A percentile compares a stretch with the other conserved stretches of the same genome.
Evolutionary conservation across 1,140 invertebrate genomes (phyloP).

Genomic region (Anthonomus grandis): DNA sequence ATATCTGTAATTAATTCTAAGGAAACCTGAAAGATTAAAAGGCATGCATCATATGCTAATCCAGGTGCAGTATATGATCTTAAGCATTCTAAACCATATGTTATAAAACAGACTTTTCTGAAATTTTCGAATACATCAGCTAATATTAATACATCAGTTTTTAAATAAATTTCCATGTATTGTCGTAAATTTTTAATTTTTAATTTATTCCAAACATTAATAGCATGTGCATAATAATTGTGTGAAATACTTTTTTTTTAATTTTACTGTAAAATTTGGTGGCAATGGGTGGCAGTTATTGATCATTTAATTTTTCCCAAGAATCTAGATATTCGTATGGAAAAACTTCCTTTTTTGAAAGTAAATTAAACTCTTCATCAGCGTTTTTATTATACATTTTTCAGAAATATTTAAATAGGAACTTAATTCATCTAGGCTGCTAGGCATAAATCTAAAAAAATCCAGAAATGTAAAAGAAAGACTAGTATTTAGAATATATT

Average conservation of each 20-base stretch:
- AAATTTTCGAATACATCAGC: slow-evolving; percentile 50
- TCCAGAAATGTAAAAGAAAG: slow-evolving; percentile 26
- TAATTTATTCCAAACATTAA: slow-evolving; percentile 50
- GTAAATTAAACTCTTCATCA: slow-evolving; percentile 34
- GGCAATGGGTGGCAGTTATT: slow-evolving; percentile 32
- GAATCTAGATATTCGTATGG: slow-evolving; percentile 41
- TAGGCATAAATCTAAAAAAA: slow-evolving; percentile 22
- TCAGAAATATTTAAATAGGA: slow-evolving; percentile 13
- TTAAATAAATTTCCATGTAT: slow-evolving; percentile 49
- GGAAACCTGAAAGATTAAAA: slow-evolving; percentile 37
- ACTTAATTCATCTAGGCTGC: slow-evolving; percentile 9
- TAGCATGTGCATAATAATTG: slow-evolving; percentile 43
- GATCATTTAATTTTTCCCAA: slow-evolving; percentile 29
- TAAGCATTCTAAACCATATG: slow-evolving; percentile 44
- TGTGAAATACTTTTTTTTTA: slow-evolving; percentile 40
- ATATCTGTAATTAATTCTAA: slow-evolving; percentile 44
- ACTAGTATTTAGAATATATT: no score
- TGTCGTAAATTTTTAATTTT: slow-evolving; percentile 40
- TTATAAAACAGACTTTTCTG: slow-evolving; percentile 34
- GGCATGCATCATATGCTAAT: no score
- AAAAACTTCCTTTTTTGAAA: slow-evolving; percentile 42
- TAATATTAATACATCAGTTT: slow-evolving; percentile 49
- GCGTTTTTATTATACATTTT: not conserved
- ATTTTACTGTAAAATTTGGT: slow-evolving; percentile 43
- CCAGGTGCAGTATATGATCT: no score